These are phyloP conservation scores for Rhinophrynus dorsalis DNA, from an alignment of 2,797 vertebrate genomes.

Conservation along the genomic window DNA sequence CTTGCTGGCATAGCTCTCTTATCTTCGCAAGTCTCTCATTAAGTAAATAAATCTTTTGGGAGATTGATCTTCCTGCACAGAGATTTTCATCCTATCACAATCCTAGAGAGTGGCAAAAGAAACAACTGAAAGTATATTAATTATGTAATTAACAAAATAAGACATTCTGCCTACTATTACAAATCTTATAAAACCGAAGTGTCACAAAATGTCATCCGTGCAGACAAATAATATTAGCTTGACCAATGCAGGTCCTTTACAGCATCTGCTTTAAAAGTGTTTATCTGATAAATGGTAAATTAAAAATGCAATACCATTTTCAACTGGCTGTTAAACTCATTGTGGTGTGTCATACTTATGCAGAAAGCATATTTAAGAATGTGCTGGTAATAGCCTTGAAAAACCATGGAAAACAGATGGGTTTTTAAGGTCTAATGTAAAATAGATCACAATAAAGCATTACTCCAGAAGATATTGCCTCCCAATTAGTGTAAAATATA, in stretches of 20 bases:
- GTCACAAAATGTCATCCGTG: neutral
- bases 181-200: no score
- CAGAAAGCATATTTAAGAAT: conserved; percentile 18
- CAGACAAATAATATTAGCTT: neutral
- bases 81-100: neutral
- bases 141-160: no score
- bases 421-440: conserved; percentile 37
- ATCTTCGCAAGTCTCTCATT: conserved; percentile 2
- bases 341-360: conserved; percentile 15
- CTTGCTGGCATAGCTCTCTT: neutral
- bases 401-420: conserved; percentile 39
- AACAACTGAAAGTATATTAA: neutral
- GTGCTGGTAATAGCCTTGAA: conserved; percentile 13
- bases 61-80: neutral
- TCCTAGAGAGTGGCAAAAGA: neutral
- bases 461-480: conserved; percentile 29
- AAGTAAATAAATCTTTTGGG: conserved; percentile 12
- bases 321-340: conserved; percentile 23
- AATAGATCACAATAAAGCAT: conserved; percentile 33
- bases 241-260: neutral
- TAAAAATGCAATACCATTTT: conserved; percentile 10
- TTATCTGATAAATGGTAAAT: conserved; percentile 30
- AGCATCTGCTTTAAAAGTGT: neutral
- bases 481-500: conserved; percentile 37
- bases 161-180: no score